Conservation (phyloP, 2,888 invertebrate species). For the Tethea ocularis region DNA sequence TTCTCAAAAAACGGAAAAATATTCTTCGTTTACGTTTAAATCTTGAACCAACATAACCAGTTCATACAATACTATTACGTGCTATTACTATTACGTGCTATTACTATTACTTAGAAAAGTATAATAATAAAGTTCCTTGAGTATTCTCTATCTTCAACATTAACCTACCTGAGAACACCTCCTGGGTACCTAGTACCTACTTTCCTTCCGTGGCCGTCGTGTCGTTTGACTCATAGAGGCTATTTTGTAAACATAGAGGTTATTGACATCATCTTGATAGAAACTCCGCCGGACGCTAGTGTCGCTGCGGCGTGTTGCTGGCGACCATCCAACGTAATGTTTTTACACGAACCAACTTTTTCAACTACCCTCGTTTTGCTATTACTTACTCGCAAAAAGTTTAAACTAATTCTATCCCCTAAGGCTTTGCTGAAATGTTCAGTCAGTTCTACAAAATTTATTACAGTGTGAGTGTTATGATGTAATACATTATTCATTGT, state of each 20-base stretch:
- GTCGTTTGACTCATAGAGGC: background rate
- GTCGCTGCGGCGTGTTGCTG: constrained; percentile 25
- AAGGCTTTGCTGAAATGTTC: constrained; percentile 25
- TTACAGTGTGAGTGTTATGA: background rate
- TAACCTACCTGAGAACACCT: too few species aligned
- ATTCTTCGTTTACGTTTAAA: too few species aligned
- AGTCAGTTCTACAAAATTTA: background rate
- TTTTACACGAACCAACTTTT: constrained; percentile 46
- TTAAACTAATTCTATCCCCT: constrained; percentile 39
- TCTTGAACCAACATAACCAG: too few species aligned
- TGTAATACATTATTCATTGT: background rate
- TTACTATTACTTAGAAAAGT: too few species aligned
- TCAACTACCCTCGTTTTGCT: constrained; percentile 42
- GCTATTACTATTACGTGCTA: too few species aligned
- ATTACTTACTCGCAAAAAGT: constrained; percentile 46
- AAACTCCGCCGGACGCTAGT: constrained; percentile 27
- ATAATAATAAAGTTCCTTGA: too few species aligned
- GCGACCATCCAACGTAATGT: constrained; percentile 33
- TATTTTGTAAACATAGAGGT: constrained; percentile 11
- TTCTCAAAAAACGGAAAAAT: too few species aligned
- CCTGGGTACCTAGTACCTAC: too few species aligned
- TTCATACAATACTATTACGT: too few species aligned
- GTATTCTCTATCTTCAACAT: too few species aligned
- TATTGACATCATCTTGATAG: constrained; percentile 28
- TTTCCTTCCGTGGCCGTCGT: too few species aligned